Evolutionary conservation across 2,797 vertebrate genomes (phyloP), one percentile per base, ranked within the genome.

Genomic region (Stomatorhinus walkeri): DNA sequence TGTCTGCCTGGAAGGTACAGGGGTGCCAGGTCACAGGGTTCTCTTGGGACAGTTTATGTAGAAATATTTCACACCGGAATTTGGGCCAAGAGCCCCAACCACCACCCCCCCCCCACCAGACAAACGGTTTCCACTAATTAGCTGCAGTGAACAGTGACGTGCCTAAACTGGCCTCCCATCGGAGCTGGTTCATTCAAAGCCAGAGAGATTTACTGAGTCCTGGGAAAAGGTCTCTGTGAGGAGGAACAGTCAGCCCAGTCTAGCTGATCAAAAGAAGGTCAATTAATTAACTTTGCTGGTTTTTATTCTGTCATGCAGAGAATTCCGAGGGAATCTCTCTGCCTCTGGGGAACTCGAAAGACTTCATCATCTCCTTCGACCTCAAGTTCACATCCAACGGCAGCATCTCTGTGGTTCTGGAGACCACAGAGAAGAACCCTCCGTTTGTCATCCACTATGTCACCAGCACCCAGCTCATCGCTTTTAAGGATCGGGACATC

Each of bases 331-430:
- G 98, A 1, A 94, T 98, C 0, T 97, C 97, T 40, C 96, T 99
- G 88, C 94, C 93, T 81, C 94, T 99, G 84, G 96, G 97, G 9
- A 99, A 99, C 95, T 92, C 93, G 24, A 98, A 96, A 88, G 98
- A 99, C 91, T 99, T 99, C 92, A 97, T 99, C 91, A 94, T 99
- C 90, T 98, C 98, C 88, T 95, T 99, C 24, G 98, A 99, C 94
- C 92, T 99, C 90, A 98, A 96, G 92, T 97, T 99, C 12, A 1
- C 93, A 68, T 96, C 96, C 14, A 99, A 99, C 0, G 97, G 98
- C 89, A 99, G 98, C 36, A 3, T 99, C 46, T 98, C 98, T 0
- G 96, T 99, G 90, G 92, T 97, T 79, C 95, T 99, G 0, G 98
- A 99, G 92, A 99, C 97, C 4, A 99, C 98, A 0, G 98, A 99